phyloP scores from a whole-genome alignment of 2,888 invertebrate genomes.

The Rhamphomyia laevipes region DNA sequence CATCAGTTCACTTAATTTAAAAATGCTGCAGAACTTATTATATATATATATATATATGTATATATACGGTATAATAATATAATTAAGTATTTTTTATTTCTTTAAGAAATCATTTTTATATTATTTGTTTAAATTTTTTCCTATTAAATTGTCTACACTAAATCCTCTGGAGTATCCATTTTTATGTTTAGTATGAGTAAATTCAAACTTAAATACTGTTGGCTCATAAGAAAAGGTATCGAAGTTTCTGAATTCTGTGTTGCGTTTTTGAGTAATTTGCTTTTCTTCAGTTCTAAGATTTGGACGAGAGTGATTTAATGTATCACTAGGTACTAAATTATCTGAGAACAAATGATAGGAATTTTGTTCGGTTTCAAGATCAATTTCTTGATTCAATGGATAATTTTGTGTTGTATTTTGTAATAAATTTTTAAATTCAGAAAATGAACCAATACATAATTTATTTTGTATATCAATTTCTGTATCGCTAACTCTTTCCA shows the following conservation, averaged over 20 bases:
- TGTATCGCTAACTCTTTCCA: conserved; percentile 24
- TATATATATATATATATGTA: too few relatives aligned
- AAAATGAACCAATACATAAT: too few relatives aligned
- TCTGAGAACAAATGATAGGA: background rate
- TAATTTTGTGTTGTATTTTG: too few relatives aligned
- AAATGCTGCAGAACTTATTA: too few relatives aligned
- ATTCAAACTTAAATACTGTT: conserved; percentile 23
- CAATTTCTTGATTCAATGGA: too few relatives aligned
- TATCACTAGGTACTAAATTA: conserved; percentile 15
- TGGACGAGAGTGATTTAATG: background rate
- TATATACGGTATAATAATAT: too few relatives aligned
- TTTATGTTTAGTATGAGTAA: conserved; percentile 25
- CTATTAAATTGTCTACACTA: conserved; percentile 37
- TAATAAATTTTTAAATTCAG: too few relatives aligned
- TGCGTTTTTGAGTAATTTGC: conserved; percentile 17
- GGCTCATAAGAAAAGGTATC: conserved; percentile 18
- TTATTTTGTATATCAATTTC: background rate
- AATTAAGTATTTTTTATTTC: too few relatives aligned
- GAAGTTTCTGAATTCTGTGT: conserved; percentile 10
- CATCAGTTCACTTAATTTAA: too few relatives aligned
- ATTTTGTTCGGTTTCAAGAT: background rate
- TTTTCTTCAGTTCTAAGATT: conserved; percentile 14
- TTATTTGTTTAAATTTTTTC: conserved; percentile 12
- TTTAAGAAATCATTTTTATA: too few relatives aligned
- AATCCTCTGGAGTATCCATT: conserved; percentile 34